A percentile compares a stretch with the other conserved stretches of the same genome.
phyloP scores from a whole-genome alignment of 2,113 vertebrate species.

The Rhabdornis inornatus region DNA sequence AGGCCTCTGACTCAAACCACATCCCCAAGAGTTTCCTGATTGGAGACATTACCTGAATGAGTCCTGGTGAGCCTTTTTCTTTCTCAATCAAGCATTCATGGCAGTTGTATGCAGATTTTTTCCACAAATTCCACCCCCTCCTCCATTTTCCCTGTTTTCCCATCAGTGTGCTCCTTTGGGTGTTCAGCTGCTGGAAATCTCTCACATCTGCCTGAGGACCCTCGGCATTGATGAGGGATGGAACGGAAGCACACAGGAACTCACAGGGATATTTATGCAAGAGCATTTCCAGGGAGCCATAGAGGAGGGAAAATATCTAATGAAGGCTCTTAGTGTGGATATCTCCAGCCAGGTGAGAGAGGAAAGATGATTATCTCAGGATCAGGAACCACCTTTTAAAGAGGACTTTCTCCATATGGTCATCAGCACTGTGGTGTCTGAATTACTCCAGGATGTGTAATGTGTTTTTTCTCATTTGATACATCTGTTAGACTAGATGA shows the following conservation, averaged over 20 bases:
- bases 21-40: neutral
- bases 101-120: neutral
- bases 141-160: neutral
- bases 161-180: rapidly evolving
- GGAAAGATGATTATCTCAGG: neutral
- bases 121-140: no score
- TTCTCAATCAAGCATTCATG: neutral
- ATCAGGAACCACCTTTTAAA: neutral
- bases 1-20: neutral
- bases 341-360: neutral
- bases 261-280: neutral
- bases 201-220: neutral
- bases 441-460: neutral
- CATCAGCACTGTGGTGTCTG: neutral
- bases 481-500: neutral
- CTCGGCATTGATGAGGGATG: rapidly evolving
- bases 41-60: neutral
- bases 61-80: neutral
- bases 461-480: neutral
- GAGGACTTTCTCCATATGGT: neutral
- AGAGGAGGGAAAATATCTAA: neutral
- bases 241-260: neutral
- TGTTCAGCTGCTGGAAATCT: neutral
- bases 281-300: neutral
- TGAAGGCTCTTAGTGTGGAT: neutral